These are phyloP conservation scores for Oryzias javanicus DNA, from an alignment of 2,113 vertebrate genomes.

Conservation along the genomic window DNA sequence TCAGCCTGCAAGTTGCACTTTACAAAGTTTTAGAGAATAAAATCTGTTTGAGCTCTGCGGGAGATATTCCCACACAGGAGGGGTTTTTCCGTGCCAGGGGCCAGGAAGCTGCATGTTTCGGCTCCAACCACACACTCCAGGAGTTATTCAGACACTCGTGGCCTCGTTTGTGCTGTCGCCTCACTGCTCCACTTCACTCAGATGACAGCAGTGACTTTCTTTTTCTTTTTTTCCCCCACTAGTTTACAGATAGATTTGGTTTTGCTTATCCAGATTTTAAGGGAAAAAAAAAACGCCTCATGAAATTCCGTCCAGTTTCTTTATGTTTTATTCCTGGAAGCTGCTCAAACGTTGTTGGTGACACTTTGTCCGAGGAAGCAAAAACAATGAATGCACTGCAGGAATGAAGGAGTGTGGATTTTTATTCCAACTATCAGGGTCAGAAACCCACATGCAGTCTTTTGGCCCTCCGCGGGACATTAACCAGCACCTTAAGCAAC, in stretches of 20 bases:
- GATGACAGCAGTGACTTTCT: neutral
- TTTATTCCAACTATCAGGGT: constrained; percentile 1
- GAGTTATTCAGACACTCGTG: constrained; percentile 4
- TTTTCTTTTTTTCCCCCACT: neutral
- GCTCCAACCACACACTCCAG: neutral
- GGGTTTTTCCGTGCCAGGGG: constrained; percentile 5
- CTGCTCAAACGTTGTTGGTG: no score
- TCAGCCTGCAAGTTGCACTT: constrained; percentile 6
- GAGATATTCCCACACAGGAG: constrained; percentile 38
- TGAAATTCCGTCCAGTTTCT: no score
- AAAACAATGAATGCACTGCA: neutral
- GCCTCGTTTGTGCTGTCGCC: constrained; percentile 10
- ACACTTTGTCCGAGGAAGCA: no score
- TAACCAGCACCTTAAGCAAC: neutral
- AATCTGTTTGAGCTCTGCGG: neutral
- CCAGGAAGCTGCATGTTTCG: constrained; percentile 34
- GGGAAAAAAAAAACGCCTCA: no score
- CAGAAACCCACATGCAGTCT: constrained; percentile 36
- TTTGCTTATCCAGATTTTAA: neutral
- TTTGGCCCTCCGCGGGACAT: constrained; percentile 3
- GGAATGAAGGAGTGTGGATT: neutral
- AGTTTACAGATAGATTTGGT: neutral
- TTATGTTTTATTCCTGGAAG: no score
- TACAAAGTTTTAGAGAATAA: neutral
- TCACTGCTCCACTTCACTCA: constrained; percentile 6